Base-by-base conservation (phyloP, 35 echinoderm and acorn worm genomes). In the Heliocidaris tuberculata region DNA sequence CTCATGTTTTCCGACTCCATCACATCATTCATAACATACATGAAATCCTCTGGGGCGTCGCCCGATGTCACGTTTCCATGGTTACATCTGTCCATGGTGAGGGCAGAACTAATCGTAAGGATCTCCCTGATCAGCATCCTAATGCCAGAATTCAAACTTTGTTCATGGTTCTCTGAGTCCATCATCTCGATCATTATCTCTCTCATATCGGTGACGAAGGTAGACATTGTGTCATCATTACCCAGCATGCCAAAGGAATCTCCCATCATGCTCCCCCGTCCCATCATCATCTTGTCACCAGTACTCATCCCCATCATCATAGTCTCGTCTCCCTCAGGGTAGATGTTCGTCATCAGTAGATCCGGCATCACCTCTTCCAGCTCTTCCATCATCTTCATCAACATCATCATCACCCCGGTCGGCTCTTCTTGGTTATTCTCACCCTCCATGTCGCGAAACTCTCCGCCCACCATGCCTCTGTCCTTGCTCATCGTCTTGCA, bases 261-360 rank as follows among this genome's bases (percentile, higher is more conserved):
- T n/a, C 87, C 87, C 0, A 89, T 89, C 87, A 89, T 89, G 87
- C 87, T 48, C 47, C 87, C 87, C 31, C 31, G 31, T 27, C 31
- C 87, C 87, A 89, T 47, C 87, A 89, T 89, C 31, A 78, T 78
- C 65, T 78, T 78, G 27, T 21, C 65, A 78, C 65, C 65, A 78
- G 5, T 7, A 0, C 12, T 30, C 31, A 42, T 89, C 31, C 31
- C 31, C 87, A 47, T 42, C 47, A 27, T 89, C 31, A n/a, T n/a
- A n/a, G n/a, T 89, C 87, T 31, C 47, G 29, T 47, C 47, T 32
- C 87, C 0, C 31, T 32, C 87, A 16, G 47, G 31, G 32, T 89
- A 89, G 6, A 89, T 89, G 19, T 89, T 89, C 87, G 31, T 32
- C 87, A 89, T 89, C 12, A 48, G 2, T 89, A 89, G 47, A 47